phyloP scores from a whole-genome alignment of 1,140 invertebrate genomes.

The Cydia splendana region DNA sequence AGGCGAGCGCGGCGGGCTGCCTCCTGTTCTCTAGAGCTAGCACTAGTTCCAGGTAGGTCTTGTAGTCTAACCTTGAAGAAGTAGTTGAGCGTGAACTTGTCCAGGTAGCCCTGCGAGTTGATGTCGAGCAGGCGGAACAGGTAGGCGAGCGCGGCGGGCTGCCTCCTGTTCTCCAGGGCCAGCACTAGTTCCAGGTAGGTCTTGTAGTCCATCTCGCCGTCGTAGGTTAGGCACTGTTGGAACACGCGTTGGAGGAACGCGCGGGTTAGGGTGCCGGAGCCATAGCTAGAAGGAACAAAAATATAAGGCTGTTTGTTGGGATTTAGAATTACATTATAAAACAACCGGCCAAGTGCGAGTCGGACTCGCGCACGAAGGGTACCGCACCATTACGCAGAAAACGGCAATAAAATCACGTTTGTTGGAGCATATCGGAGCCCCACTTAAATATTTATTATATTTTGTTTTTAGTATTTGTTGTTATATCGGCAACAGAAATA shows the following conservation, averaged over 20 bases:
- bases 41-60: slow-evolving; percentile 97
- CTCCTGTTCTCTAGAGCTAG: slow-evolving; percentile 95
- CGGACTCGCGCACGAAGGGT: too few relatives aligned
- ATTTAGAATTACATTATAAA: too few relatives aligned
- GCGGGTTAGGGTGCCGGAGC: slow-evolving; percentile 93
- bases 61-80: slow-evolving; percentile 96
- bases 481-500: too few relatives aligned
- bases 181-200: slow-evolving; percentile 97
- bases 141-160: slow-evolving; percentile 95
- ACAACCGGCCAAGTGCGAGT: too few relatives aligned
- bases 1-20: slow-evolving; percentile 94
- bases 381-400: too few relatives aligned
- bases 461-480: too few relatives aligned
- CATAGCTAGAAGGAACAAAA: slow-evolving; percentile 82
- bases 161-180: slow-evolving; percentile 94
- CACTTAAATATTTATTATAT: too few relatives aligned
- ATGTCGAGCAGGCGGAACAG: slow-evolving; percentile 96
- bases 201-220: slow-evolving; percentile 99
- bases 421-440: too few relatives aligned
- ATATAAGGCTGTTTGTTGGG: not conserved
- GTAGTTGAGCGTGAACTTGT: slow-evolving; percentile 94
- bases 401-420: too few relatives aligned
- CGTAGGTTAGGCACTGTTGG: slow-evolving; percentile 96
- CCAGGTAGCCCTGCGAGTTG: slow-evolving; percentile 91
- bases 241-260: slow-evolving; percentile 96